These are phyloP conservation scores for Rhabdophis nuchalis DNA, from an alignment of 2,797 vertebrate genomes.

Conservation along the genomic window DNA sequence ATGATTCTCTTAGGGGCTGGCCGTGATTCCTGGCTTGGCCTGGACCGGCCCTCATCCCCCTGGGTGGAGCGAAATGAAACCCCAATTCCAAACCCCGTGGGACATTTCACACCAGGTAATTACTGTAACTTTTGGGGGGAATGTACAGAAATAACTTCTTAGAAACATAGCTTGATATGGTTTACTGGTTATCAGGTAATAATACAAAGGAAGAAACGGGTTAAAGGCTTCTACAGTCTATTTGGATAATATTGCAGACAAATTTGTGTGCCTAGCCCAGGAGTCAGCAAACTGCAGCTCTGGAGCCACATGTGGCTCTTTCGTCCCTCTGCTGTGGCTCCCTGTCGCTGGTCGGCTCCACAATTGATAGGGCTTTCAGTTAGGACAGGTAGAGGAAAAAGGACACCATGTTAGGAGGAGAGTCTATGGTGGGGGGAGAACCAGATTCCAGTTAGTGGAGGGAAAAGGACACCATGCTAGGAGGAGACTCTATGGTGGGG, in stretches of 20 bases:
- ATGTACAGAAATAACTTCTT: not conserved
- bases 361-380: too few species aligned
- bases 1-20: constrained; percentile 53
- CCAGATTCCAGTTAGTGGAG: too few species aligned
- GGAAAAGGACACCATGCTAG: too few species aligned
- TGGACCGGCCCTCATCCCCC: constrained; percentile 28
- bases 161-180: not conserved
- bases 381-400: too few species aligned
- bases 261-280: not conserved
- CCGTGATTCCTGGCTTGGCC: constrained; percentile 55
- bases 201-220: not conserved
- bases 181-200: not conserved
- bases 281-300: too few species aligned
- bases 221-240: not conserved
- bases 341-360: too few species aligned
- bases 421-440: too few species aligned
- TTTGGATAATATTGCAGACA: not conserved
- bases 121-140: not conserved
- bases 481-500: too few species aligned
- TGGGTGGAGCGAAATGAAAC: constrained; percentile 49
- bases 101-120: constrained; percentile 59
- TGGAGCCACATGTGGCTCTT: too few species aligned
- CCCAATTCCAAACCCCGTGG: constrained; percentile 45
- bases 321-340: too few species aligned
- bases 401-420: too few species aligned